Base-by-base conservation (phyloP, 53 echinoderm and acorn worm genomes). In the Arbacia lixula region DNA sequence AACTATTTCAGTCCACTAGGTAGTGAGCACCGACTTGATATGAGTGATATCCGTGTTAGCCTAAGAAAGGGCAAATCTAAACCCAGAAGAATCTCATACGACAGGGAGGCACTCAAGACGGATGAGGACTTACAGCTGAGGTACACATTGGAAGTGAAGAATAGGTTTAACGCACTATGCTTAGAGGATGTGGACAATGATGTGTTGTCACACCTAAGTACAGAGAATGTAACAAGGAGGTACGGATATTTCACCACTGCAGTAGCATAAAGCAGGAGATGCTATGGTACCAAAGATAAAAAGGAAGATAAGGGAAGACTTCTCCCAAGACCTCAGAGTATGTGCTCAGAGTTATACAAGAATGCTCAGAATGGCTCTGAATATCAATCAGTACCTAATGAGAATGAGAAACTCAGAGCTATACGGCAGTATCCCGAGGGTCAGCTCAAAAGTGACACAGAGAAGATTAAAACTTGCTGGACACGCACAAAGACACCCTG, bases 21-120 rank as follows among this genome's bases (percentile, higher is more conserved):
- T 6, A 85, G 65, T 17, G 89, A 89, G 14, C 89, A 89, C 66
- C 16, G 84, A 28, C 40, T 89, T 12, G 84, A 84, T 19, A 33
- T 71, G 27, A 35, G 60, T 30, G 41, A 66, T 51, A 41, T 89
- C 37, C 39, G 66, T 36, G 39, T 66, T 9, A 89, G 84, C 38
- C 76, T 76, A 12, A 73, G 89, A 51, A 69, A 67, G 26, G 36
- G 19, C 67, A 67, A 32, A n/a, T n/a, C n/a, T n/a, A n/a, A n/a
- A n/a, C n/a, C n/a, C n/a, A n/a, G n/a, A n/a, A n/a, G n/a, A n/a
- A n/a, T n/a, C n/a, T n/a, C n/a, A n/a, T n/a, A n/a, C n/a, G n/a
- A n/a, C n/a, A n/a, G n/a, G n/a, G n/a, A n/a, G n/a, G n/a, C n/a
- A n/a, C n/a, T n/a, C n/a, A n/a, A n/a, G n/a, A n/a, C n/a, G n/a